Conservation (phyloP, 2,797 vertebrate genomes). For the Luscinia megarhynchos region DNA sequence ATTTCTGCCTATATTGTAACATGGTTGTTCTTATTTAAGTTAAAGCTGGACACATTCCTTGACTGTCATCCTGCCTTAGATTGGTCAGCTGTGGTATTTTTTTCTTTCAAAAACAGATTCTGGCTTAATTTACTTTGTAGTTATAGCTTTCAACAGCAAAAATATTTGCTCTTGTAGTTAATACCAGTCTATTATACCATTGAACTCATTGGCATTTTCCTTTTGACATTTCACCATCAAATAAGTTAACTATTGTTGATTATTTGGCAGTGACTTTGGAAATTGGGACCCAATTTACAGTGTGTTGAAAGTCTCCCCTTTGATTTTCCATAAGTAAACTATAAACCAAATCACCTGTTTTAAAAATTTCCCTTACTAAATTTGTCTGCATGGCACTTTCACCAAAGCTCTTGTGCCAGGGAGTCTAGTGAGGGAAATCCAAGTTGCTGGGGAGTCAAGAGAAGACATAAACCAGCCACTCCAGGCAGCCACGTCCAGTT, state of each 20-base stretch:
- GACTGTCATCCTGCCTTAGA: not conserved
- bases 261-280: constrained; percentile 40
- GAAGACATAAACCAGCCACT: not conserved
- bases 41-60: not conserved
- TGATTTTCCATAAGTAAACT: constrained; percentile 15
- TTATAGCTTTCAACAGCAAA: constrained; percentile 47
- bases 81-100: not conserved
- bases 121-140: constrained; percentile 30
- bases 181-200: not conserved
- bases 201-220: constrained; percentile 31
- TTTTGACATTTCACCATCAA: constrained; percentile 9
- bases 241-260: constrained; percentile 32
- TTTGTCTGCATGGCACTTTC: not conserved
- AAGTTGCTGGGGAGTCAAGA: not conserved
- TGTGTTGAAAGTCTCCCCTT: not conserved
- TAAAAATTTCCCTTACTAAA: not conserved
- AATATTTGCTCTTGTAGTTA: constrained; percentile 36
- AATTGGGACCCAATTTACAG: constrained; percentile 12
- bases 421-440: not conserved
- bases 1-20: not conserved
- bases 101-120: not conserved
- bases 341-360: not conserved
- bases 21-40: not conserved
- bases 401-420: not conserved
- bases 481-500: not conserved